Conservation (phyloP, 2,113 vertebrate genomes). For the Ia io region DNA sequence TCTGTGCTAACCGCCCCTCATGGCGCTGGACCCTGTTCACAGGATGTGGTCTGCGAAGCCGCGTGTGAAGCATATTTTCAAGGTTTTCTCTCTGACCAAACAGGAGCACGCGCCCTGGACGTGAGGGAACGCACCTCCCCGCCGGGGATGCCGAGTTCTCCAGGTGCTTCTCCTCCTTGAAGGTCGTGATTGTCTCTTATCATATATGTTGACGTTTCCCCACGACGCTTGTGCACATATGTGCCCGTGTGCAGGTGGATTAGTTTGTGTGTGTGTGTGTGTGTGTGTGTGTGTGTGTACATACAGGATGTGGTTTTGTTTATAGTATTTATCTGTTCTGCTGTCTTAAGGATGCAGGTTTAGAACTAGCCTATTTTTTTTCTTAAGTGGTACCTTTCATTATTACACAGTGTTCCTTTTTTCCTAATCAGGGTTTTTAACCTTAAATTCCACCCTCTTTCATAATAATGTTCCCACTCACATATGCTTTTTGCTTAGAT, state of each 20-base stretch:
- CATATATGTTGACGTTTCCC: neutral
- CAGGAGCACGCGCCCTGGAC: fast-evolving
- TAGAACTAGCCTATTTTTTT: neutral
- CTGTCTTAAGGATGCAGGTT: neutral
- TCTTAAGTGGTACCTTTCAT: neutral
- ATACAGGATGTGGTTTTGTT: neutral
- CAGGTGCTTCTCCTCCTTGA: neutral
- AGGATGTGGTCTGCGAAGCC: neutral
- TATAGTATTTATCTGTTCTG: neutral
- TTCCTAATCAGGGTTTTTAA: neutral
- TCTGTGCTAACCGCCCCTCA: neutral
- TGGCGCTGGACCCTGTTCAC: neutral
- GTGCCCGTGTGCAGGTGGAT: neutral
- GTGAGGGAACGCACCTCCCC: neutral
- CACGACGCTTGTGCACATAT: neutral
- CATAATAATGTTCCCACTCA: fast-evolving
- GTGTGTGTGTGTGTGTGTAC: neutral
- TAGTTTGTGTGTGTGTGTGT: too few relatives aligned
- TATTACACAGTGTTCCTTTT: neutral
- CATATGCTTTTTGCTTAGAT: neutral
- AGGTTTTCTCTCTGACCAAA: neutral
- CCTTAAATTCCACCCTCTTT: too few relatives aligned
- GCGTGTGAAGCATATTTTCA: neutral
- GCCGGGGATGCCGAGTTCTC: too few relatives aligned
- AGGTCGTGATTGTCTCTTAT: neutral